Evolutionary conservation across 2,113 vertebrate genomes (phyloP), one percentile per base, ranked within the genome.

Genomic region (Microcebus murinus): DNA sequence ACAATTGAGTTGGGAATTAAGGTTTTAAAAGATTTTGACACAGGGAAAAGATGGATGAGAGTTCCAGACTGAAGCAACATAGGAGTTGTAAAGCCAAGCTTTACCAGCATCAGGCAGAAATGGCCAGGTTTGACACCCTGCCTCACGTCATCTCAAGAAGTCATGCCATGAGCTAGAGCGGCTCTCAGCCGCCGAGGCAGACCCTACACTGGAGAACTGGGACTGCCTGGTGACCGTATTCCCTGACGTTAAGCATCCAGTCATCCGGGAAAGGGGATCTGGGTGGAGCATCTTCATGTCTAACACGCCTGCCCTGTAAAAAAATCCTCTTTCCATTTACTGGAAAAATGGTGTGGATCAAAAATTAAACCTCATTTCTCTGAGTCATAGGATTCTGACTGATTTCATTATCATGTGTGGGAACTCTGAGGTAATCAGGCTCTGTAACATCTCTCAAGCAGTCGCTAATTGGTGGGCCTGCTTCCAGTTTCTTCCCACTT

Each of bases 311-410:
- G 9, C 25, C 3, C 45, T 17, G 8, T 21, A 29, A n/a, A n/a
- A 48, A 90, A 42, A 1, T 1, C 36, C 25, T 82, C 42, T 74
- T 87, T 52, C 50, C 50, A 52, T 52, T 52, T 52, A 91, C 21
- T 34, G 83, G 73, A 76, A 76, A 93, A 93, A 94, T 87, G 5
- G 15, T 21, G 80, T 59, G 15, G 27, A 84, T 73, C 12, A 94
- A 63, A 96, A 92, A 36, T 89, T 48, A 95, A 95, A 87, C 85
- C n/a, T 87, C 29, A 74, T 77, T 90, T 94, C 74, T 94, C 67
- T 92, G 70, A 65, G 76, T 96, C 76, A 90, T 82, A 71, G 25
- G n/a, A 74, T 86, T 9, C 23, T 61, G 29, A 36, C 50, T 91
- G 71, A 94, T 91, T 87, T 95, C 85, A 90, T 80, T 89, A 71